Percentiles rank a stretch among this genome's conserved stretches.
phyloP scores from a whole-genome alignment of 2,797 vertebrate genomes.

The Nothura maculosa region DNA sequence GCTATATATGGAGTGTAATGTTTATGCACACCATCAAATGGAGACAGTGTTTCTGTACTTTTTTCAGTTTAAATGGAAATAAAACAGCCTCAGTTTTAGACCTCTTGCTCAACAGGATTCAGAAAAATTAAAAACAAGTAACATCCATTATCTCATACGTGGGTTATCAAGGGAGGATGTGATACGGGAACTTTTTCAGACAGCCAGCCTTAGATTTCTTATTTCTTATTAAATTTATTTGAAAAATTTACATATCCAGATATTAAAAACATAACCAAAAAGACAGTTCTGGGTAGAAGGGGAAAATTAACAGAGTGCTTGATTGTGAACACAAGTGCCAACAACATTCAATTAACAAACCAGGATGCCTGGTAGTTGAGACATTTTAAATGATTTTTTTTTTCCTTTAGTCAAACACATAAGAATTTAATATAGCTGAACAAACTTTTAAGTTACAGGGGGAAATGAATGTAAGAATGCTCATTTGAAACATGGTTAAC shows the following conservation, averaged over 20 bases:
- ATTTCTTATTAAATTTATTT: slow-evolving; percentile 38
- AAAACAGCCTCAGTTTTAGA: slow-evolving; percentile 50
- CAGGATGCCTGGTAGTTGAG: slow-evolving; percentile 76
- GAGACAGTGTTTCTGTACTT: slow-evolving; percentile 82
- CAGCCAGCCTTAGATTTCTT: slow-evolving; percentile 54
- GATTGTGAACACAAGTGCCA: slow-evolving; percentile 76
- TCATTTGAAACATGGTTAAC: slow-evolving; percentile 81
- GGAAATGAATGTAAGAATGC: slow-evolving; percentile 77
- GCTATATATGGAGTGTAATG: slow-evolving; percentile 93
- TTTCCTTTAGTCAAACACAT: slow-evolving; percentile 64
- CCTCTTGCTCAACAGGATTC: slow-evolving; percentile 68
- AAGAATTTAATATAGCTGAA: slow-evolving; percentile 72
- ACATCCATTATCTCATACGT: slow-evolving; percentile 57
- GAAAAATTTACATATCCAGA: slow-evolving; percentile 52
- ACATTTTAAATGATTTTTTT: slow-evolving; percentile 70
- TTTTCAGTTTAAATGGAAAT: slow-evolving; percentile 77
- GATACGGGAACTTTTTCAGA: slow-evolving; percentile 53
- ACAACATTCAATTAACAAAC: slow-evolving; percentile 69
- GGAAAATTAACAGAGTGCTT: slow-evolving; percentile 67
- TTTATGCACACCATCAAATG: slow-evolving; percentile 89
- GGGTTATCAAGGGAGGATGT: slow-evolving; percentile 48
- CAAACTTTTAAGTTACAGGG: slow-evolving; percentile 75
- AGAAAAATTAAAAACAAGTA: slow-evolving; percentile 40
- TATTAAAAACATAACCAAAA: slow-evolving; percentile 40
- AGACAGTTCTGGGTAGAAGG: slow-evolving; percentile 43